A percentile compares a stretch with the other conserved stretches of the same genome.
Conservation (phyloP, 2,113 vertebrate species). For the Hemicordylus capensis region DNA sequence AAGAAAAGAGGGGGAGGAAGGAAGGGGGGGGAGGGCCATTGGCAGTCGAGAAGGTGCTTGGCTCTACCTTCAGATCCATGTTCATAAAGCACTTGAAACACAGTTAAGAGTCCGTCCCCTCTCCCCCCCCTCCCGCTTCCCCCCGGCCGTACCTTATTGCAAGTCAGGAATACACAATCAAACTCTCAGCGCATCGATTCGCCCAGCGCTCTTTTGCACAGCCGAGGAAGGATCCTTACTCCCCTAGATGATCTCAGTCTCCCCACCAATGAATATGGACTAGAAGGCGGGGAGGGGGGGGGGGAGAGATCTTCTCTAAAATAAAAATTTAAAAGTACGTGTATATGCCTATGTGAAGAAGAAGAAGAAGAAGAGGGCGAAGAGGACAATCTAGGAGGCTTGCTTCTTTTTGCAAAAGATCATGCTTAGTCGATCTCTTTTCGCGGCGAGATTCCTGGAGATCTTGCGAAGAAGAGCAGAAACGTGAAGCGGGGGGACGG, state of each 20-base stretch:
- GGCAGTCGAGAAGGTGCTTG: slow-evolving; percentile 80
- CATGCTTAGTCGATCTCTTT: neutral
- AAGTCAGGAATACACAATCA: slow-evolving; percentile 92
- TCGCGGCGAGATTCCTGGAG: slow-evolving; percentile 6
- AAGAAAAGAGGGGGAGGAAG: slow-evolving; percentile 58
- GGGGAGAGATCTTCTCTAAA: neutral
- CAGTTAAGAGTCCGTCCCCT: slow-evolving; percentile 74
- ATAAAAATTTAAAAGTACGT: neutral
- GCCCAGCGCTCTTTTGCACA: slow-evolving; percentile 50
- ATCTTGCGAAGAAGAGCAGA: neutral
- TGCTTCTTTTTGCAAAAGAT: neutral
- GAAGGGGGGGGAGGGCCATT: slow-evolving; percentile 51
- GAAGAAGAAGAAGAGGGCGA: neutral
- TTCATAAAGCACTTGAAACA: slow-evolving; percentile 77
- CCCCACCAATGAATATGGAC: slow-evolving; percentile 76
- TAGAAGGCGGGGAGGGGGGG: neutral
- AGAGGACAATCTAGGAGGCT: slow-evolving; percentile 27
- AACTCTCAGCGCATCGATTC: slow-evolving; percentile 93
- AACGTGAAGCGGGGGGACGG: neutral
- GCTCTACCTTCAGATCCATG: slow-evolving; percentile 78
- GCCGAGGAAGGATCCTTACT: slow-evolving; percentile 25
- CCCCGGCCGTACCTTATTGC: slow-evolving; percentile 81
- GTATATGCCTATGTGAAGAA: no score
- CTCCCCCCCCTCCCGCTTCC: slow-evolving; percentile 52
- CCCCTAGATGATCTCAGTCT: no score